Evolutionary conservation across 2,113 vertebrate species (phyloP), one percentile per base, ranked within the genome.

Genomic region (Typhlomys cinereus): DNA sequence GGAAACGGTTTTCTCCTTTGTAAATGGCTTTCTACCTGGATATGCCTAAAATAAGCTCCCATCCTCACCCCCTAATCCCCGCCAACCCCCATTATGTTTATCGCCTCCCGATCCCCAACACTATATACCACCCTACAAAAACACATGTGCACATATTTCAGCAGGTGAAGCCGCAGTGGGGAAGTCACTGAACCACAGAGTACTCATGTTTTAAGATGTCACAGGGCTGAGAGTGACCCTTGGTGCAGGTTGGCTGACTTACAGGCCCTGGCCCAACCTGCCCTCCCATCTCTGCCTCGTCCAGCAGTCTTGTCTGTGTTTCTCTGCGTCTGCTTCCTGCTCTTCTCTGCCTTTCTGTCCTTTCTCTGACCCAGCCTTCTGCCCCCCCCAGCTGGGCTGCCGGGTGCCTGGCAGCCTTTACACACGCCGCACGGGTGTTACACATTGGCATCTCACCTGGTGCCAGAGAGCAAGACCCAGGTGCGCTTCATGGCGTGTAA

Each of bases 1-100:
- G n/a, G n/a, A n/a, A n/a, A n/a, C n/a, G n/a, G n/a, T n/a, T n/a
- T n/a, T n/a, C n/a, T n/a, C n/a, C n/a, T n/a, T n/a, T n/a, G n/a
- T n/a, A n/a, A n/a, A n/a, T n/a, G 9, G 17, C 0, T 0, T 1
- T 0, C 41, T 59, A 2, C 2, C 1, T 7, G 27, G 48, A 1
- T 17, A 31, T 54, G 9, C 82, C 2, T 18, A 41, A 57, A 48
- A n/a, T 41, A 52, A 10, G 69, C 41, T 74, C 27, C 31, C 21
- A 4, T 7, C 8, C 41, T 29, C 1, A 11, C 11, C 75, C 36
- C 54, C n/a, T 29, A 7, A 5, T 23, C 52, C 11, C 34, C 0
- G 0, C 3, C 13, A 0, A 11, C 8, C 36, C 57, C n/a, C 44
- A 1, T 13, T 48, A 13, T 27, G 14, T 21, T 12, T 41, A n/a